Base-by-base conservation (phyloP, 2,113 vertebrate genomes). In the Atlantisia rogersi region DNA sequence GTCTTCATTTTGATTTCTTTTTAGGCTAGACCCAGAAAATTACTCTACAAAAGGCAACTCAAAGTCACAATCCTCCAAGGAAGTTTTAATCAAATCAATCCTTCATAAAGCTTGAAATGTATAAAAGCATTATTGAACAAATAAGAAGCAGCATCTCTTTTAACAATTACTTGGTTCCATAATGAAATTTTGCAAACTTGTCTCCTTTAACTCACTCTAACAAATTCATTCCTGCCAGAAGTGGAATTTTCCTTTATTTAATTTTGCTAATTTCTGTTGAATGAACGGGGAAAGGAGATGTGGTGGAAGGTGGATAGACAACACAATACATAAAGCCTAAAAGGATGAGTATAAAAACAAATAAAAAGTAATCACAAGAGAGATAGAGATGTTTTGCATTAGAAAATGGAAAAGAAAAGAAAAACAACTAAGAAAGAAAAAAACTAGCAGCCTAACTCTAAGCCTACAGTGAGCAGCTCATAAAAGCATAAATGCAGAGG, bases 21-120 rank as follows among this genome's bases (percentile, higher is more conserved):
- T 95, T 32, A 80, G 26, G 52, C 68, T 81, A 88, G 48, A 84
- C 18, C 20, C 37, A 79, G 56, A 0, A 88, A 88, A 90, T 88
- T 94, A 69, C 58, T 88, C 10, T 11, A 58, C 32, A 75, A 77
- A 81, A 93, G 39, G 65, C 69, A 93, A 73, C 44, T 86, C 73
- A 93, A 92, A 74, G 86, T 86, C 86, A 88, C 62, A 88, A 2
- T 69, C 15, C 62, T 86, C 65, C 19, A 86, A 79, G 60, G 82
- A 86, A 64, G 48, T 59, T 96, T 93, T 94, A 86, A 95, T 94
- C 88, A 91, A 90, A 94, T 95, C 76, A 75, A 75, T 92, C 56
- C 39, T 40, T 94, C 86, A 82, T 62, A 94, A 96, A 56, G 13
- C 55, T 84, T 3, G 3, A 95, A 88, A 90, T 35, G 3, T 65